Conservation (phyloP, 2,888 invertebrate species). For the Polyploca ridens region DNA sequence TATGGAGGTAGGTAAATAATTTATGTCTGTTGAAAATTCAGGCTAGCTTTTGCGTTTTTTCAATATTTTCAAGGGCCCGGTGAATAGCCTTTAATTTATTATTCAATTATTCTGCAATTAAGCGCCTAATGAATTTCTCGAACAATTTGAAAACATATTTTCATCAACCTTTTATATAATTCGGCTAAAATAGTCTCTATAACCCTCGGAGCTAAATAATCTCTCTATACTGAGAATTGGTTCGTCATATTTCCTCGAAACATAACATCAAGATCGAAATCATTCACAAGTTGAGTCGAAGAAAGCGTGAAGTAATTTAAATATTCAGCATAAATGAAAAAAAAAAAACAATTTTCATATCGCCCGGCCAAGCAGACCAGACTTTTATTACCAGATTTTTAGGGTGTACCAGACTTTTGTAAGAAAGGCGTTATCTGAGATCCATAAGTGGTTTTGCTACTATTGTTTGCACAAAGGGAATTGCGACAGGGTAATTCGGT, state of each 20-base stretch:
- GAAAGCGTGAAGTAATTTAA: slow-evolving; percentile 35
- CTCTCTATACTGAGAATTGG: not conserved
- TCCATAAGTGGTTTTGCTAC: not conserved
- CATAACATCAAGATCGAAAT: not conserved
- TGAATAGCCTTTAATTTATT: not conserved
- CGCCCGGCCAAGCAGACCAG: no score
- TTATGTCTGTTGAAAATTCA: not conserved
- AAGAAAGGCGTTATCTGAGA: not conserved
- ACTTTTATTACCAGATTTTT: no score
- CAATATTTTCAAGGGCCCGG: not conserved
- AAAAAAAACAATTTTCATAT: no score
- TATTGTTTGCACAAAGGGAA: slow-evolving; percentile 2
- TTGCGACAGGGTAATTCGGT: not conserved
- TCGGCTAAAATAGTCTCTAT: no score
- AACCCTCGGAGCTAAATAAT: not conserved
- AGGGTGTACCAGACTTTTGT: not conserved
- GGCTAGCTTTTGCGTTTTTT: not conserved
- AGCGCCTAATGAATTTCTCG: not conserved
- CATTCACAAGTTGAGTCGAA: slow-evolving; percentile 13
- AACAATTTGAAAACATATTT: no score
- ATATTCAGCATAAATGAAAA: no score
- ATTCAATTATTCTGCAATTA: not conserved
- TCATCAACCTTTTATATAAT: no score
- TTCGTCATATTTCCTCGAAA: not conserved
- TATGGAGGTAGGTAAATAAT: not conserved